Conservation (phyloP, 2,113 vertebrate species). For the Regulus satrapa region DNA sequence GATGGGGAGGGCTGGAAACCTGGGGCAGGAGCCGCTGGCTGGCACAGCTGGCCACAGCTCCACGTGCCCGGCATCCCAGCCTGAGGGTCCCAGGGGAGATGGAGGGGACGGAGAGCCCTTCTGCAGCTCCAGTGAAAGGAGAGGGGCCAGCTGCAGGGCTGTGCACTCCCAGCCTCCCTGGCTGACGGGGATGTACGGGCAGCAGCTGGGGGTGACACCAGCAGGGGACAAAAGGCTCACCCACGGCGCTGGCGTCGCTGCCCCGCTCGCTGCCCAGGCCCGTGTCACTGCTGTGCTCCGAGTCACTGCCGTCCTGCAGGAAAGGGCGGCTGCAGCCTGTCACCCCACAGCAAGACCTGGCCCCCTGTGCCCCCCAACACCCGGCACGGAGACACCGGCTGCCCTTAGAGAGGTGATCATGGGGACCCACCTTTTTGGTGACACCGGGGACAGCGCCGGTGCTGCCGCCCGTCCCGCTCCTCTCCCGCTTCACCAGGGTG, state of each 20-base stretch:
- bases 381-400: rapidly evolving
- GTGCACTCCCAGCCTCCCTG: rapidly evolving
- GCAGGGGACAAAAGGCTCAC: slow-evolving; percentile 43
- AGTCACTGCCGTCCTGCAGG: slow-evolving; percentile 70
- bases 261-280: slow-evolving; percentile 60
- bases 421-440: slow-evolving; percentile 60
- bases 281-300: slow-evolving; percentile 65
- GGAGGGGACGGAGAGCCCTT: neutral
- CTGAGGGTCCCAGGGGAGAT: neutral
- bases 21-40: rapidly evolving
- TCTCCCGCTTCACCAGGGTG: slow-evolving; percentile 79
- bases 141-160: neutral
- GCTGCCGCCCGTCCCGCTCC: neutral
- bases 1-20: neutral
- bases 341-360: neutral
- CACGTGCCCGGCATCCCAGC: rapidly evolving
- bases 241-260: slow-evolving; percentile 38
- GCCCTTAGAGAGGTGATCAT: neutral
- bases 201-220: neutral
- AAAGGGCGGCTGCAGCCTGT: neutral
- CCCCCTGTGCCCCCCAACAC: neutral
- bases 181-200: rapidly evolving
- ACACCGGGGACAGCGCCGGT: neutral
- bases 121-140: neutral
- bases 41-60: neutral